Evolutionary conservation across 2,113 vertebrate species (phyloP), one percentile per base, ranked within the genome.

Genomic region (Psophia crepitans): DNA sequence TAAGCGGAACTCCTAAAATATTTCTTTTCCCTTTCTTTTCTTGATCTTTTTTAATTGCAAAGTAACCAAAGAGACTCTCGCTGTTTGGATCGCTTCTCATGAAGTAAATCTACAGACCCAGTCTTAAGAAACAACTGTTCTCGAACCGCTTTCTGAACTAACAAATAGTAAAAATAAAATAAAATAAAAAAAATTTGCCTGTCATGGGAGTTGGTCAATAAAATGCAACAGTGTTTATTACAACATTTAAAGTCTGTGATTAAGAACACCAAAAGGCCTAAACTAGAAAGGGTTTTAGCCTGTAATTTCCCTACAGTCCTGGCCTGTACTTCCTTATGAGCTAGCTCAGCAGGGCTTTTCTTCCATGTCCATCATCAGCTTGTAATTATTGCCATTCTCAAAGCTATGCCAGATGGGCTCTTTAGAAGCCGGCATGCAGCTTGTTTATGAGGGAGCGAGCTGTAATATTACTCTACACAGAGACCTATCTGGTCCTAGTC

Each of bases 321-420:
- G 97, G 98, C 97, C 98, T 98, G 97, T 97, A 98, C 97, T 98
- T 98, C 98, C 98, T 98, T 98, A 98, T 97, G 97, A 98, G 97
- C 97, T 97, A 95, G 97, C 97, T 98, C 98, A 97, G 98, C 97
- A 92, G 98, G 97, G 94, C 96, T 98, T 98, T 98, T 97, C 97
- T 97, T 98, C 97, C 97, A 97, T 97, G 98, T 98, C 98, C 98
- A 98, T 98, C 98, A 98, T 98, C 98, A 98, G 98, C 98, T 98
- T 98, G 98, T 98, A 98, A 98, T 98, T 98, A 98, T 98, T 98
- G 98, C 98, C 98, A 97, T 98, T 98, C 98, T 98, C 98, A 98
- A 98, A 98, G 98, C 98, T 98, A 97, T 98, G 97, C 98, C 98
- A 98, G 98, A 98, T 98, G 98, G 98, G 96, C 95, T 95, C 97